phyloP scores from a whole-genome alignment of 2,113 vertebrate species.

The Nibea coibor region DNA sequence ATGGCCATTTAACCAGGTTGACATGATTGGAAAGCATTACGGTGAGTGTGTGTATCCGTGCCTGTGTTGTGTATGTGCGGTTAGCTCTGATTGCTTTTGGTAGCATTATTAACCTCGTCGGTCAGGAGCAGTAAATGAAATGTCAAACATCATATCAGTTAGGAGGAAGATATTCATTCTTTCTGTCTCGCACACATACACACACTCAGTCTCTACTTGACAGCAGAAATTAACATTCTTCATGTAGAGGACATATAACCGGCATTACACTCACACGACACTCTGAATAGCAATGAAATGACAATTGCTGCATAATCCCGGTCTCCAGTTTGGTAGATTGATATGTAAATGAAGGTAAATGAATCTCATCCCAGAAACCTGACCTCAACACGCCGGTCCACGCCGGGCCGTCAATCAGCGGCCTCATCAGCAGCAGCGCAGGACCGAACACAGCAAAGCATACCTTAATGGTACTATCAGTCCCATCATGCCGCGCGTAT shows the following conservation, averaged over 20 bases:
- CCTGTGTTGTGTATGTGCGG: conserved; percentile 23
- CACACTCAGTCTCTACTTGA: conserved; percentile 24
- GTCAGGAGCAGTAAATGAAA: conserved; percentile 81
- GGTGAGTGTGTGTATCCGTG: background rate
- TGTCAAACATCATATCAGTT: conserved; percentile 83
- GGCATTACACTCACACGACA: conserved; percentile 40
- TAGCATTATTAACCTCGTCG: conserved; percentile 81
- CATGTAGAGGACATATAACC: conserved; percentile 40
- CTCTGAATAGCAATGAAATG: conserved; percentile 63
- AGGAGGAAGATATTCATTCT: conserved; percentile 61
- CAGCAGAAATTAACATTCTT: conserved; percentile 62
- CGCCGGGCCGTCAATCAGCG: conserved; percentile 65
- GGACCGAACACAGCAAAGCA: conserved; percentile 31
- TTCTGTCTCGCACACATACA: conserved; percentile 10
- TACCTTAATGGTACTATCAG: conserved; percentile 55
- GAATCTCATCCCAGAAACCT: conserved; percentile 60
- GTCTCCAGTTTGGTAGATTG: conserved; percentile 55
- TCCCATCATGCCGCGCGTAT: conserved; percentile 43
- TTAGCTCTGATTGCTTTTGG: conserved; percentile 72
- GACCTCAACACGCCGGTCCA: conserved; percentile 56
- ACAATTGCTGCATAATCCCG: conserved; percentile 62
- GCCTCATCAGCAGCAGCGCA: conserved; percentile 45
- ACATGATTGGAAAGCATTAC: conserved; percentile 69
- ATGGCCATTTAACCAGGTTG: conserved; percentile 58
- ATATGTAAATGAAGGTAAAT: conserved; percentile 75